Evolutionary conservation across 2,888 invertebrate species (phyloP), one percentile per base, ranked within the genome.

Genomic region (Embidobia sp.): DNA sequence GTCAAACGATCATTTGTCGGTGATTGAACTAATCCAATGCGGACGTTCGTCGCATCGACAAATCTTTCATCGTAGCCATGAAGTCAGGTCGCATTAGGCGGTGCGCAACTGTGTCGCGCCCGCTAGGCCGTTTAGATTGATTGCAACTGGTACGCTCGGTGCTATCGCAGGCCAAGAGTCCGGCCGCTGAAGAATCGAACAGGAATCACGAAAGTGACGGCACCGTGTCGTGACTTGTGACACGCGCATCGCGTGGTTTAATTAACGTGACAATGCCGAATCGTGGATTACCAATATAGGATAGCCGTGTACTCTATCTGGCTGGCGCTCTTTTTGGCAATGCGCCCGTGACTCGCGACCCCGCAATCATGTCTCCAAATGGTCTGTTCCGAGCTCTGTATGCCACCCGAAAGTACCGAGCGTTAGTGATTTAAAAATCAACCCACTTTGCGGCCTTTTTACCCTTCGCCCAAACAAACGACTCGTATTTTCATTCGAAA

Each of bases 221-320:
- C 85, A 84, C 78, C 70, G 77, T 80, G 78, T 83, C 85, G 85
- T 84, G 85, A 85, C 84, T 87, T 80, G 85, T 84, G 85, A 86
- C 85, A 87, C 85, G 85, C 84, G 83, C 83, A 69, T 57, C 66
- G 79, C 80, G 79, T 82, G 80, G 84, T 87, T 88, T 88, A 88
- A 88, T 88, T 88, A 87, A 85, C 83, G 82, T 82, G 83, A 85
- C 86, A 87, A 88, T 85, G 82, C 84, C 82, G 82, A 86, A 85
- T 85, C 79, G 80, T 79, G 74, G 69, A 61, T 64, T 61, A 57
- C 55, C 40, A 64, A 64, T 53, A 64, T 49, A 67, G 48, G 46
- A 67, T 26, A 27, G 40, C 35, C 70, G 59, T 57, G 44, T 59
- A 57, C 31, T 19, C 53, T 72, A 80, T 78, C 82, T 81, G 57